Base-by-base conservation (phyloP, 2,797 vertebrate genomes). In the Sebastes iracundus region DNA sequence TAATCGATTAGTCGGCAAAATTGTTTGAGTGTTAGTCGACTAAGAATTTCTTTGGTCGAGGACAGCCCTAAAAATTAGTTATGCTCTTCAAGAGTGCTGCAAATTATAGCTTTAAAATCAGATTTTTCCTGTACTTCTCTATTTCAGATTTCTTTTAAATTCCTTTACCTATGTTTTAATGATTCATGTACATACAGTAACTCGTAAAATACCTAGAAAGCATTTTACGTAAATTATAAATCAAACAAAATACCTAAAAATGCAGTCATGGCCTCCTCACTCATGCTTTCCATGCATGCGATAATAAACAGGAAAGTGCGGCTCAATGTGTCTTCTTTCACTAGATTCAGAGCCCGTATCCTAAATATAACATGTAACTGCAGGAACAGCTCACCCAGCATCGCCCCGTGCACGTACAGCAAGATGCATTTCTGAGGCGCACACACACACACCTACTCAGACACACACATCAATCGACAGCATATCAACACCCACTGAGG, bases 381-480 rank as follows among this genome's bases (percentile, higher is more conserved):
- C 77, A 74, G 71, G 27, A 42, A 46, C 65, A 68, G 65, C 55
- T 82, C 49, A 56, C 23, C 35, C 60, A 49, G 68, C 33, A 27
- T 80, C 78, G 72, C 35, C 75, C 64, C 79, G n/a, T 53, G 52
- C 52, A 66, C 52, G 3, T 8, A 35, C 71, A 74, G 68, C n/a
- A 58, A 30, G 46, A 62, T 9, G 22, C 68, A 65, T 79, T 69
- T 46, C 62, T 72, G 56, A 62, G 30, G 10, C 53, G 1, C 70
- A 28, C 56, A 66, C 53, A n/a, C 62, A 62, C 33, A 18, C 56
- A 52, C 59, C 11, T 81, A 60, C 60, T 5, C 72, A 27, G 2
- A 56, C 75, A 65, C 85, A 28, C 85, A 81, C 87, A 69, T 71
- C 82, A 85, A 77, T 85, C 46, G 55, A 66, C 81, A 55, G 80